Evolutionary conservation across 2,113 vertebrate genomes (phyloP).

Genomic region (Strigops habroptila): DNA sequence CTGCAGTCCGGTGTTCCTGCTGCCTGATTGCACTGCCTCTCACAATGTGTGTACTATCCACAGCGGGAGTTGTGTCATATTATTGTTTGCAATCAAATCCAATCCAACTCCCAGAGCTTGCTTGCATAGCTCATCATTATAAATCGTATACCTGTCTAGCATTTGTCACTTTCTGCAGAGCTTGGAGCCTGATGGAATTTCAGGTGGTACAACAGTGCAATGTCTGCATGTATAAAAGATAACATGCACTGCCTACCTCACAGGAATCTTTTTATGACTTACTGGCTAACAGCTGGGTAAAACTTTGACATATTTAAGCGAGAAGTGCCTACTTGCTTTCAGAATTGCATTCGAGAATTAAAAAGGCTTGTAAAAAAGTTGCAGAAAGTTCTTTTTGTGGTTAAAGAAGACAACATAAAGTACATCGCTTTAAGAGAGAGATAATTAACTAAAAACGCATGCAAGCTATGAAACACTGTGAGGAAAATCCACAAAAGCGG

Average conservation of each 20-base stretch:
- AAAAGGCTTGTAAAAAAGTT: neutral
- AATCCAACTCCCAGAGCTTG: slow-evolving; percentile 8
- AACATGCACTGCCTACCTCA: slow-evolving; percentile 9
- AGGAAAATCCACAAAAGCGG: neutral
- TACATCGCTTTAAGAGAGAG: neutral
- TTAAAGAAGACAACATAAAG: neutral
- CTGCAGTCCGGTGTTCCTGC: neutral
- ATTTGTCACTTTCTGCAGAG: slow-evolving; percentile 55
- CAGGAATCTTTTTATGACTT: slow-evolving; percentile 17
- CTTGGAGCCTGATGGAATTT: slow-evolving; percentile 54
- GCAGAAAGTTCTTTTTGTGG: neutral
- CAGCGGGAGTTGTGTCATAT: slow-evolving; percentile 29
- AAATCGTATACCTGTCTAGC: slow-evolving; percentile 38
- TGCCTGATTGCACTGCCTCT: neutral
- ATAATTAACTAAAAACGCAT: neutral
- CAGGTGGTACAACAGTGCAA: slow-evolving; percentile 31
- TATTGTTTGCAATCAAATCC: slow-evolving; percentile 54
- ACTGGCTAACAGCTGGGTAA: neutral
- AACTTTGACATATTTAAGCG: slow-evolving; percentile 3
- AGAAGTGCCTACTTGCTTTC: neutral
- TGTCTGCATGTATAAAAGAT: slow-evolving; percentile 56
- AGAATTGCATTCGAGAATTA: neutral
- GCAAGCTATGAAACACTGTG: neutral
- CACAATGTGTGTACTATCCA: neutral
- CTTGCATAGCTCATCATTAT: slow-evolving; percentile 60